phyloP scores from a whole-genome alignment of 2,888 invertebrate genomes.

The Junonia oenone region DNA sequence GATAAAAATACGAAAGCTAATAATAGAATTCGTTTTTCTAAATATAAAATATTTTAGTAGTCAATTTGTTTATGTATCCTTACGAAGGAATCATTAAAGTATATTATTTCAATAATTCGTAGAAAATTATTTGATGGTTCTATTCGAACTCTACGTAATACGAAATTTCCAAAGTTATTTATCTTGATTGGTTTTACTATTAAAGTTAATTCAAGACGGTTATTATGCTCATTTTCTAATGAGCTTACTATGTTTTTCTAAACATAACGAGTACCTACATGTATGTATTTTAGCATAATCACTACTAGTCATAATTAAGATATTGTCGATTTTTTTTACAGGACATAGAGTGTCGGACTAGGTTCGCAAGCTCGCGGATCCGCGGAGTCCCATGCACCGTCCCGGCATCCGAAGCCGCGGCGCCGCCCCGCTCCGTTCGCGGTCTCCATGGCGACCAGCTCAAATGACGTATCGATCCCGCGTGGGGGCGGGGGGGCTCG shows the following conservation, averaged over 20 bases:
- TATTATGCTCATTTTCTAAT: neutral
- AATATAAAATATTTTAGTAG: too few relatives aligned
- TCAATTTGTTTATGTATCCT: too few relatives aligned
- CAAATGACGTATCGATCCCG: constrained; percentile 80
- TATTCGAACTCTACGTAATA: neutral
- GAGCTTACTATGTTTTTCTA: too few relatives aligned
- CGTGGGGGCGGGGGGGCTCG: constrained; percentile 59
- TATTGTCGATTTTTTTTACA: neutral
- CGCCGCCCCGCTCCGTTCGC: constrained; percentile 77
- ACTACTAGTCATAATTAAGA: neutral
- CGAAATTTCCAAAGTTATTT: neutral
- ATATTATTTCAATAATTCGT: too few relatives aligned
- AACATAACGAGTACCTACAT: too few relatives aligned
- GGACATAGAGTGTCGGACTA: neutral
- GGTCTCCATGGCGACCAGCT: constrained; percentile 80
- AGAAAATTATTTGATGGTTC: neutral
- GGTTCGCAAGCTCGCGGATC: constrained; percentile 30
- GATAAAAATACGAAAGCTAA: neutral
- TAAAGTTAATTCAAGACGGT: neutral
- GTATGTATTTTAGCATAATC: neutral
- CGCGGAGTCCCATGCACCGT: constrained; percentile 65
- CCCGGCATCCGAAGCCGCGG: constrained; percentile 66
- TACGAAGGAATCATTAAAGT: too few relatives aligned
- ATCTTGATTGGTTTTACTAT: neutral
- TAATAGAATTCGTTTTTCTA: too few relatives aligned